These are phyloP conservation scores for Cotesia typhae DNA, from an alignment of 1,140 invertebrate genomes.

Conservation along the genomic window DNA sequence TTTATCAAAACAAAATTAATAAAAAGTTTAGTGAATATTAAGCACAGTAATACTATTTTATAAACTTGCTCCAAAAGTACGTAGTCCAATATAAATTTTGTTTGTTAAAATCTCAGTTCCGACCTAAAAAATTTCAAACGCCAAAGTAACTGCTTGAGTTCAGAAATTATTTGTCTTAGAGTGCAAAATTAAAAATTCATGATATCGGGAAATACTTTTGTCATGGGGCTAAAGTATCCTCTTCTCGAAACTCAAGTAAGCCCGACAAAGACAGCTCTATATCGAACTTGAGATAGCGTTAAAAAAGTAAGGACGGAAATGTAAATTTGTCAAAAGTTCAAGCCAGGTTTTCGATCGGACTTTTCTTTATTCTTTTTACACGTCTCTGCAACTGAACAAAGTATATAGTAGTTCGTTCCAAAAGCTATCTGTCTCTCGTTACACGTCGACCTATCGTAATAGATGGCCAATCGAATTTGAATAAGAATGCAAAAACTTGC, in stretches of 20 bases:
- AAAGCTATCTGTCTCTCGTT: constrained; percentile 36
- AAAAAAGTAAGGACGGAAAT: constrained; percentile 21
- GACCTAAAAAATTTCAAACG: no score
- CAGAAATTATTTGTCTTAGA: no score
- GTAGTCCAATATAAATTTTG: no score
- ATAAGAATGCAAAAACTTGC: constrained; percentile 25
- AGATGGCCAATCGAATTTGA: constrained; percentile 33
- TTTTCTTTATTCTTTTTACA: constrained; percentile 8
- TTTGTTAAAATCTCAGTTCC: no score
- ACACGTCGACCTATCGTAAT: constrained; percentile 24
- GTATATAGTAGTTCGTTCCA: constrained; percentile 22
- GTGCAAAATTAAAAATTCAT: no score
- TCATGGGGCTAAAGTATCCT: background rate
- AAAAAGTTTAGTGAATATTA: no score
- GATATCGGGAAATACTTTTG: no score
- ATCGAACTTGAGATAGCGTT: background rate
- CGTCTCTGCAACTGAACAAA: constrained; percentile 2
- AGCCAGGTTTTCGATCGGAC: constrained; percentile 21
- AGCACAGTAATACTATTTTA: no score
- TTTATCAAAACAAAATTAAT: no score
- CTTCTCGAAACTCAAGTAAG: background rate
- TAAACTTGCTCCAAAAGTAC: no score
- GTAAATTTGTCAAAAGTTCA: constrained; percentile 37
- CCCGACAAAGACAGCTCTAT: background rate
- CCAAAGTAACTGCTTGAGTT: no score